Conservation (phyloP, 2,797 vertebrate species). For the Falco cherrug region DNA sequence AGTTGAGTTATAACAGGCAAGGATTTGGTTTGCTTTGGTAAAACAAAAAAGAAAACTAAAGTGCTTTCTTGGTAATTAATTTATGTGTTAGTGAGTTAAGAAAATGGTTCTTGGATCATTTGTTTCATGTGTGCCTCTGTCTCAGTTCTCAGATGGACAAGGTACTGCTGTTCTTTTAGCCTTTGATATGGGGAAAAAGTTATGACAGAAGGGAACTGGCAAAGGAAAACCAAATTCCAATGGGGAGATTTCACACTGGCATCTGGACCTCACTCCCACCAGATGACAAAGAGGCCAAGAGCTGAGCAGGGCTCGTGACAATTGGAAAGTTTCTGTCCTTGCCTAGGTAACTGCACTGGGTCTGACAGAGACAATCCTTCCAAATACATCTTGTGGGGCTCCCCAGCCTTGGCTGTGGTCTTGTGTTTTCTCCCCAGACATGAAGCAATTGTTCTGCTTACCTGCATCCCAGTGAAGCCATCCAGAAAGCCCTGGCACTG, state of each 20-base stretch:
- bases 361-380: not conserved
- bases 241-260: not conserved
- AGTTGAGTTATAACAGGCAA: not conserved
- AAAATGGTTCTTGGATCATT: not conserved
- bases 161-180: not conserved
- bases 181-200: not conserved
- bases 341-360: not conserved
- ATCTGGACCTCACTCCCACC: not conserved
- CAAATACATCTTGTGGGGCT: not conserved
- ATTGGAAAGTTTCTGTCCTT: not conserved
- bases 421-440: not conserved
- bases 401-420: not conserved
- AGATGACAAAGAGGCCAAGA: not conserved
- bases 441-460: not conserved
- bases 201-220: not conserved
- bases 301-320: not conserved
- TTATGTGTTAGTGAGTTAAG: not conserved
- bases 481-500: not conserved
- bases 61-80: not conserved
- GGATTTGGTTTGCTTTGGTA: not conserved
- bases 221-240: not conserved
- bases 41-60: not conserved
- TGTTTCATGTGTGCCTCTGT: not conserved
- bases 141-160: not conserved
- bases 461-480: not conserved